Evolutionary conservation across 2,113 vertebrate genomes (phyloP).

Genomic region (Phalacrocorax pelagicus): DNA sequence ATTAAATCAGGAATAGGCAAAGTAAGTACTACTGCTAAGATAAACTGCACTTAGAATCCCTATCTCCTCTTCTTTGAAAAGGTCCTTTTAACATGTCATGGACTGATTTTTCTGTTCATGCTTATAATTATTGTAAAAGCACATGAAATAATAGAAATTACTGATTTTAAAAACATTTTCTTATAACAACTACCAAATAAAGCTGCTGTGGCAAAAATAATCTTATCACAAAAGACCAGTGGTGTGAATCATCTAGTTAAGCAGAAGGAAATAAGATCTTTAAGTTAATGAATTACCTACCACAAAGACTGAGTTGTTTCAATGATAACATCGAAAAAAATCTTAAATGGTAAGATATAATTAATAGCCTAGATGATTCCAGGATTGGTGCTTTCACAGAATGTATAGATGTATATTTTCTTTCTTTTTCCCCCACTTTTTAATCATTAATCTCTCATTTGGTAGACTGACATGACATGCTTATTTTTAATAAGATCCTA

Average conservation of each 20-base stretch:
- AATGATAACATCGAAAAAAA: fast-evolving
- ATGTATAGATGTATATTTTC: background rate
- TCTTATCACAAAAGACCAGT: background rate
- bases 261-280: background rate
- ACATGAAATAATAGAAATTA: background rate
- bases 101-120: background rate
- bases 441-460: background rate
- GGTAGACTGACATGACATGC: background rate
- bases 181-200: background rate
- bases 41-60: background rate
- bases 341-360: background rate
- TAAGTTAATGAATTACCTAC: background rate
- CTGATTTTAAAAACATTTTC: background rate
- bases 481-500: background rate
- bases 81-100: background rate
- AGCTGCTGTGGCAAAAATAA: background rate
- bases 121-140: background rate
- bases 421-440: background rate
- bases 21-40: background rate
- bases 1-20: background rate
- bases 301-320: background rate
- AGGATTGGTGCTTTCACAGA: background rate
- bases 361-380: background rate
- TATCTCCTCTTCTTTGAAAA: background rate
- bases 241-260: background rate